These are phyloP conservation scores for Bicyclus anynana DNA, from an alignment of 1,140 invertebrate genomes.

Conservation along the genomic window DNA sequence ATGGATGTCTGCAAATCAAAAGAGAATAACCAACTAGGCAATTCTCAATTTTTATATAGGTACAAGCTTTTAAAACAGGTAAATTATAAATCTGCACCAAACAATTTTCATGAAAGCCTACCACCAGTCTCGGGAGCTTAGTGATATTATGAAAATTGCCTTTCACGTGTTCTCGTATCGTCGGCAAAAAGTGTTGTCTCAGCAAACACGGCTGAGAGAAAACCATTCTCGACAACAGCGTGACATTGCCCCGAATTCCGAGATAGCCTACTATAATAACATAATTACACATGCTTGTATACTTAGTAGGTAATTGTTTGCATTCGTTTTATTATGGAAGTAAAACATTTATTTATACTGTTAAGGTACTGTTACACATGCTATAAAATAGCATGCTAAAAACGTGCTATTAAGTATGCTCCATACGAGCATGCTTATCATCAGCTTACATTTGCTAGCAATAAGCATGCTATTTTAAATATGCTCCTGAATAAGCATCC, in stretches of 20 bases:
- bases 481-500: too few relatives aligned
- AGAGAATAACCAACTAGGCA: too few relatives aligned
- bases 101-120: not conserved
- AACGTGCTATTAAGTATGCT: too few relatives aligned
- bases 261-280: not conserved
- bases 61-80: not conserved
- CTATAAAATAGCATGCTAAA: too few relatives aligned
- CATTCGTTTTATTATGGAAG: too few relatives aligned
- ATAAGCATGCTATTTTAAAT: too few relatives aligned
- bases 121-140: not conserved
- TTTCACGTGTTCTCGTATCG: not conserved
- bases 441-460: too few relatives aligned
- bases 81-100: not conserved
- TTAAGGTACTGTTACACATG: too few relatives aligned
- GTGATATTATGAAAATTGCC: slow-evolving; percentile 1
- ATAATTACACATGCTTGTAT: not conserved
- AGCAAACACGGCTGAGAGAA: not conserved
- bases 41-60: not conserved
- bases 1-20: too few relatives aligned
- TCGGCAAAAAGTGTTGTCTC: not conserved
- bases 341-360: too few relatives aligned
- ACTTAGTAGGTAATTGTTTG: not conserved
- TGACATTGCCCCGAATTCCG: not conserved
- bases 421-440: too few relatives aligned
- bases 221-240: not conserved